phyloP scores from a whole-genome alignment of 2,113 vertebrate genomes.

The Cyanistes caeruleus region DNA sequence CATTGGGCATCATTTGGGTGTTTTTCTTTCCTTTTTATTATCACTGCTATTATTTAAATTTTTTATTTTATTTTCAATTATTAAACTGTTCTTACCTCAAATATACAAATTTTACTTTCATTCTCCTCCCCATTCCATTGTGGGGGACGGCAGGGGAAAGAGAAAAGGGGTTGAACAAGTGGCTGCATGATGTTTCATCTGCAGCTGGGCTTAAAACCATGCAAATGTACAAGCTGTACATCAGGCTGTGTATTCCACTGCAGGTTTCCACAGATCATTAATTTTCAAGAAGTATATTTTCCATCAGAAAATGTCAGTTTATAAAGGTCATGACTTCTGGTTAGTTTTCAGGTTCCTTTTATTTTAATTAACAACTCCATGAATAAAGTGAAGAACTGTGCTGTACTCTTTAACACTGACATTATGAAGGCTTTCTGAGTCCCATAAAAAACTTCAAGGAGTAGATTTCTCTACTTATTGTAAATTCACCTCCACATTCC shows the following conservation, averaged over 20 bases:
- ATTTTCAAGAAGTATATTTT: not conserved
- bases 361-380: not conserved
- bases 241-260: not conserved
- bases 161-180: not conserved
- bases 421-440: not conserved
- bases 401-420: not conserved
- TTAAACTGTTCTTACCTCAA: not conserved
- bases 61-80: not conserved
- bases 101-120: not conserved
- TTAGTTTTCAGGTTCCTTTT: not conserved
- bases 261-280: not conserved
- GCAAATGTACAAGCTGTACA: not conserved
- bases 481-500: not conserved
- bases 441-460: not conserved
- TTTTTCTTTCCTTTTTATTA: not conserved
- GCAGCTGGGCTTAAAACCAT: not conserved
- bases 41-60: not conserved
- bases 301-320: not conserved
- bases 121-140: not conserved
- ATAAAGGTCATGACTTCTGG: not conserved
- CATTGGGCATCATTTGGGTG: no score
- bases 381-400: not conserved
- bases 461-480: not conserved
- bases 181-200: not conserved
- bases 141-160: fast-evolving